Conservation (phyloP, 2,113 vertebrate genomes). For the Pomatostomus ruficeps region DNA sequence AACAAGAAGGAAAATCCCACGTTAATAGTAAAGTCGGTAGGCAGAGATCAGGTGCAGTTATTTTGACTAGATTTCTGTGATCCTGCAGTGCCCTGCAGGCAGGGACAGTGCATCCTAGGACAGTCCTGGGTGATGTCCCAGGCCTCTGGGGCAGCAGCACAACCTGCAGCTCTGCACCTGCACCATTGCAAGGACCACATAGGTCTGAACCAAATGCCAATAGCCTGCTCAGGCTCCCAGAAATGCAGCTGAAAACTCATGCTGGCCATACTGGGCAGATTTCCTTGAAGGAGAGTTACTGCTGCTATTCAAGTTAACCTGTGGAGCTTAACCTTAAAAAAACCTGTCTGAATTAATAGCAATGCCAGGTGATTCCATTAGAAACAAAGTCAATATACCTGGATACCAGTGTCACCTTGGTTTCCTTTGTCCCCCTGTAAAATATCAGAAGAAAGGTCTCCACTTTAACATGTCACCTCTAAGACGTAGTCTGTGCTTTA, state of each 20-base stretch:
- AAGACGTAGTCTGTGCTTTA: not conserved
- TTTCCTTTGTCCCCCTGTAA: constrained; percentile 80
- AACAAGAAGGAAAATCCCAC: not conserved
- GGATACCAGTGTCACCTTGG: constrained; percentile 73
- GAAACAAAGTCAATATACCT: constrained; percentile 64
- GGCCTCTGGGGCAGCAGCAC: not conserved
- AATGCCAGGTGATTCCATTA: not conserved
- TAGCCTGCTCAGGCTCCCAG: not conserved
- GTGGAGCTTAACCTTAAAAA: not conserved
- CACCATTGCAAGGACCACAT: not conserved
- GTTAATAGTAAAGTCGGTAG: not conserved
- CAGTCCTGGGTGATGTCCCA: not conserved
- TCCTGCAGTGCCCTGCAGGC: not conserved
- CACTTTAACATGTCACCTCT: not conserved
- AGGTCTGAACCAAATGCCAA: not conserved
- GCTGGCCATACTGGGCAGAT: not conserved
- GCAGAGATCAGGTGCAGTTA: not conserved
- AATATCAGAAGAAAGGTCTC: constrained; percentile 24
- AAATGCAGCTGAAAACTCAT: not conserved
- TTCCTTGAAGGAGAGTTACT: not conserved
- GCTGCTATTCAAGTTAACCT: not conserved
- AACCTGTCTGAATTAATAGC: not conserved
- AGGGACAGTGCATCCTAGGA: not conserved
- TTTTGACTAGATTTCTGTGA: not conserved
- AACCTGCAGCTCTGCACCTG: accelerated